phyloP scores from a whole-genome alignment of 2,113 vertebrate genomes.

The Catharus minimus region DNA sequence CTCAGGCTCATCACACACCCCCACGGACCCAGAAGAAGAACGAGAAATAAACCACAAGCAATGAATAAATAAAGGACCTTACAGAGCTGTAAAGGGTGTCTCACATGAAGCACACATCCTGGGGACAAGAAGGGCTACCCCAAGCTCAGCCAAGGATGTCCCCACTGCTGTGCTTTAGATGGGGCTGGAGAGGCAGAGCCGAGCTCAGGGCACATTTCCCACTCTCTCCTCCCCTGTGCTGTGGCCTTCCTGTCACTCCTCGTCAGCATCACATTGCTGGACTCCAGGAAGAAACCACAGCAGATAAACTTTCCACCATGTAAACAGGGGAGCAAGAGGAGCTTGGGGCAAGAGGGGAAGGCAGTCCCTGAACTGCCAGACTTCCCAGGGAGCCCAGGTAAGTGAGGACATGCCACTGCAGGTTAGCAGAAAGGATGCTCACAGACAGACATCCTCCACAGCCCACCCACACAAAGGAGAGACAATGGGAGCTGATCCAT shows the following conservation, averaged over 20 bases:
- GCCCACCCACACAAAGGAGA: not conserved
- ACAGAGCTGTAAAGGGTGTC: not conserved
- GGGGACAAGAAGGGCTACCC: not conserved
- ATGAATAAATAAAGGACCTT: constrained; percentile 1
- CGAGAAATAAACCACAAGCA: not conserved
- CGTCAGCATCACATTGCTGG: constrained; percentile 5
- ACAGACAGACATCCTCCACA: not conserved
- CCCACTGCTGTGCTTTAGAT: not conserved
- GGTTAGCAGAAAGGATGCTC: not conserved
- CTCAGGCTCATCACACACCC: not conserved
- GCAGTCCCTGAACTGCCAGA: not conserved
- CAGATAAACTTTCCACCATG: constrained; percentile 25
- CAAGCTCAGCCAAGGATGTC: not conserved
- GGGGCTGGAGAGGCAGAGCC: not conserved
- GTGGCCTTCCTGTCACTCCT: constrained; percentile 57
- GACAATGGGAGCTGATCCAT: not conserved
- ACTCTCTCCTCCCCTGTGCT: not conserved
- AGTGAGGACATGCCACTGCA: not conserved
- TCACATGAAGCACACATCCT: not conserved
- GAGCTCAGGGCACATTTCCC: not conserved
- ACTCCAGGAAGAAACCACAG: constrained; percentile 9
- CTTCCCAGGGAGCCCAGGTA: not conserved
- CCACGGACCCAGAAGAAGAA: not conserved
- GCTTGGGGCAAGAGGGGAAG: not conserved
- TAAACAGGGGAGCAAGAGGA: constrained; percentile 30